phyloP scores from a whole-genome alignment of 2,797 vertebrate genomes.

The Danio aesculapii region DNA sequence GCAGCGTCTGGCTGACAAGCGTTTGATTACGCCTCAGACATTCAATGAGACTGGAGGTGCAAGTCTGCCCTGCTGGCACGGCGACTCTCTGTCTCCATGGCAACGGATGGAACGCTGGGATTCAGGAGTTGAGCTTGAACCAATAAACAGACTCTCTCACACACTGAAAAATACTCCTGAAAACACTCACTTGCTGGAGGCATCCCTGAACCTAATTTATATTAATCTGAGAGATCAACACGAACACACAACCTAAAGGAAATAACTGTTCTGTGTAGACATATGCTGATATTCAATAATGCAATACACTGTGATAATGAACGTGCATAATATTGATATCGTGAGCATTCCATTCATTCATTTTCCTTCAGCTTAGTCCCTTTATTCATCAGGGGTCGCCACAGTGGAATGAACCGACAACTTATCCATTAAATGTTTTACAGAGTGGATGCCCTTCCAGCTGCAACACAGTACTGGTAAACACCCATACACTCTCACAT shows the following conservation, averaged over 20 bases:
- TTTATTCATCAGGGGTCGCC: no score
- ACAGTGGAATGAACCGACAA: no score
- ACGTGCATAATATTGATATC: not conserved
- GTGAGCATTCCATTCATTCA: no score
- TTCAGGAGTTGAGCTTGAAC: constrained; percentile 57
- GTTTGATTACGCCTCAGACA: constrained; percentile 60
- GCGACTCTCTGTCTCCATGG: constrained; percentile 62
- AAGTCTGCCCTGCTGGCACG: constrained; percentile 58
- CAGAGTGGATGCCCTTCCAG: no score
- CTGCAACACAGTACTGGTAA: no score
- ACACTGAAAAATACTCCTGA: constrained; percentile 50
- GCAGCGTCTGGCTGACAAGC: constrained; percentile 60
- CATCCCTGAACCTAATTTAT: constrained; percentile 29
- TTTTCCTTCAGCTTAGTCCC: no score
- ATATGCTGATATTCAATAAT: no score
- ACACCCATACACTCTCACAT: no score
- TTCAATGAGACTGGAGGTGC: constrained; percentile 54
- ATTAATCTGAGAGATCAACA: not conserved
- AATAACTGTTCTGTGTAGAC: not conserved
- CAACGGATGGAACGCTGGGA: constrained; percentile 62
- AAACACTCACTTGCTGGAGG: constrained; percentile 25
- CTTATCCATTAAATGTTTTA: no score
- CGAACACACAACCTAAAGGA: not conserved
- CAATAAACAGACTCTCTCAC: constrained; percentile 58
- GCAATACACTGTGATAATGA: not conserved